phyloP scores from a whole-genome alignment of 2,797 vertebrate genomes.

The Cossypha caffra region DNA sequence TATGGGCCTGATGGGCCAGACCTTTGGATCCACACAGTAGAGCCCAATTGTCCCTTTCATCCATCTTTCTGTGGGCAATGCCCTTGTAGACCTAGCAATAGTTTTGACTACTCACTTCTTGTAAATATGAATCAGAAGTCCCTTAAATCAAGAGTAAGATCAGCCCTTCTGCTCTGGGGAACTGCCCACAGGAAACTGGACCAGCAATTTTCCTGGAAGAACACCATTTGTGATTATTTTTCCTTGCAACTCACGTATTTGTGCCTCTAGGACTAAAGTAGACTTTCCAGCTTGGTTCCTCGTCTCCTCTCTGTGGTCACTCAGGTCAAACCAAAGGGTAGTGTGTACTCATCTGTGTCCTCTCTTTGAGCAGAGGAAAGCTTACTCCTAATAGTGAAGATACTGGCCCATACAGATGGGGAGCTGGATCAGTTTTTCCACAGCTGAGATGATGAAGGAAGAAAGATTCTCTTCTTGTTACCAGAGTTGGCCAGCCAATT shows the following conservation, averaged over 20 bases:
- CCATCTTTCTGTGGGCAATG: neutral
- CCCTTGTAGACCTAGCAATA: neutral
- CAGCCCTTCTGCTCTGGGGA: neutral
- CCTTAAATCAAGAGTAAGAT: neutral
- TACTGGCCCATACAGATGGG: neutral
- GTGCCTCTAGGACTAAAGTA: neutral
- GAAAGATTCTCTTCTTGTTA: neutral
- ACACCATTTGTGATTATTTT: neutral
- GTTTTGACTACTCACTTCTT: neutral
- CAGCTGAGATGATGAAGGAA: neutral
- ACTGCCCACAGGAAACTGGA: neutral
- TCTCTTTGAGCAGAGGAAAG: neutral
- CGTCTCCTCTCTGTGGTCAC: neutral
- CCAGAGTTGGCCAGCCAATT: neutral
- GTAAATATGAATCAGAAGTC: neutral
- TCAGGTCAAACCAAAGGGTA: neutral
- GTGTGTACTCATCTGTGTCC: neutral
- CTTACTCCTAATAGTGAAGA: neutral
- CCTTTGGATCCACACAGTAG: neutral
- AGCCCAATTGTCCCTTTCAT: neutral
- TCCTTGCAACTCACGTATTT: neutral
- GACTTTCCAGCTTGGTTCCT: neutral
- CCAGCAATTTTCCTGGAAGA: neutral
- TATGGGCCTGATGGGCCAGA: neutral
- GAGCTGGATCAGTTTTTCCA: neutral